Base-by-base conservation (phyloP, 2,797 vertebrate genomes). In the Falco naumanni region DNA sequence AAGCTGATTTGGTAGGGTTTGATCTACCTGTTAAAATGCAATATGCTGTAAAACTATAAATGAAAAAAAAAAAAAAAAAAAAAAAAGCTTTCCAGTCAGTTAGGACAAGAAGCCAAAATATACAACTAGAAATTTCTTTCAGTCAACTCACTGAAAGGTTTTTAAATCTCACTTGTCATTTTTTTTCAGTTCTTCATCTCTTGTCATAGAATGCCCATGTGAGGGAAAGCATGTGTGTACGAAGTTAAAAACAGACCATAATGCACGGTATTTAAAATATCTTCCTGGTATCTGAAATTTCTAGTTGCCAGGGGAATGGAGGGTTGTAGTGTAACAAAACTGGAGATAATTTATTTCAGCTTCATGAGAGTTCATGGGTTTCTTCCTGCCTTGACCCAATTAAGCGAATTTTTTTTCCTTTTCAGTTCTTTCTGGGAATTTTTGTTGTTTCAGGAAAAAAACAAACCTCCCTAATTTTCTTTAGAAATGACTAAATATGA, bases 221-320 rank as follows among this genome's bases (percentile, higher is more conserved):
- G 92, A 95, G 88, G 89, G 60, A 92, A 92, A 20, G 79, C 51
- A 89, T 94, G 84, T 96, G 93, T 97, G 47, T 94, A 70, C 91
- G 87, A 97, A 97, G 90, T 97, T 96, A 92, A 92, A 96, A 96
- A 93, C 93, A 83, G 92, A 95, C 83, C 92, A 84, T 95, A 96
- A 96, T 6, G 69, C 95, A 97, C 53, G 31, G 94, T 93, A 95
- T 97, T 97, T 97, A 96, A 96, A 98, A 96, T 95, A 97, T 83
- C 94, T 96, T 93, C 80, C 72, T 95, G 90, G 96, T 97, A 78
- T 97, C 96, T 97, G 97, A 98, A 96, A 91, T 93, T 96, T 93
- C 53, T 14, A 96, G 95, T 95, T 96, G 96, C 97, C 92, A 90
- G 95, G 96, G 95, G 89, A 83, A 93, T 91, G 90, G 76, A 95